Evolutionary conservation across 2,113 vertebrate genomes (phyloP).

Genomic region (Sporophila hypoxantha): DNA sequence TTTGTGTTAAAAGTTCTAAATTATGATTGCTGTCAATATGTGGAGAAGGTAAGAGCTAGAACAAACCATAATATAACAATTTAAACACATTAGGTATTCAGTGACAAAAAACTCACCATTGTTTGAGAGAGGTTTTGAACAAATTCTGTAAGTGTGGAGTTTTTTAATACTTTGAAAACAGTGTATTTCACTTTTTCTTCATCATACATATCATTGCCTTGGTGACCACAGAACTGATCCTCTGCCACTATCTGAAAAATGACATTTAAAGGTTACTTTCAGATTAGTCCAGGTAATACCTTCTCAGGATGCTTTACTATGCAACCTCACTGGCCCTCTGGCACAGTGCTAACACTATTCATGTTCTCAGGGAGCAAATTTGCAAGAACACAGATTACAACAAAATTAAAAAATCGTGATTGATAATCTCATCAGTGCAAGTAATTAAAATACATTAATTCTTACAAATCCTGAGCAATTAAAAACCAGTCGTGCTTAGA

Average conservation of each 20-base stretch:
- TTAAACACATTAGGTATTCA: not conserved
- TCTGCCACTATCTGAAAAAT: slow-evolving; percentile 91
- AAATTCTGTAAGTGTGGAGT: slow-evolving; percentile 93
- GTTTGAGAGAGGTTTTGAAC: slow-evolving; percentile 98
- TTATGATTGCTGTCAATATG: not conserved
- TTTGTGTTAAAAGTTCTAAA: not conserved
- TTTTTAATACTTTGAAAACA: slow-evolving; percentile 97
- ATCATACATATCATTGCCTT: slow-evolving; percentile 99
- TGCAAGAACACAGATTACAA: not conserved
- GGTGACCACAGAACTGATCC: slow-evolving; percentile 98
- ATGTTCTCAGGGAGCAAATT: not conserved
- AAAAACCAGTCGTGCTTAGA: not conserved
- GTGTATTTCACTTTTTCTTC: slow-evolving; percentile 99
- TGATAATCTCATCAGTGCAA: not conserved
- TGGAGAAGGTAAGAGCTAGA: not conserved
- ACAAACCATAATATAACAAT: not conserved
- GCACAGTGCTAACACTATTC: not conserved
- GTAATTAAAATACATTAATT: slow-evolving; percentile 6
- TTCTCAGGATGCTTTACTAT: not conserved
- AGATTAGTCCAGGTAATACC: not conserved
- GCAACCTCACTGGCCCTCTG: not conserved
- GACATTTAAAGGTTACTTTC: not conserved
- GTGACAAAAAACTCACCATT: slow-evolving; percentile 79
- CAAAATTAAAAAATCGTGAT: not conserved
- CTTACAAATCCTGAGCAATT: not conserved